phyloP scores from a whole-genome alignment of 2,113 vertebrate genomes.

The Talpa occidentalis region DNA sequence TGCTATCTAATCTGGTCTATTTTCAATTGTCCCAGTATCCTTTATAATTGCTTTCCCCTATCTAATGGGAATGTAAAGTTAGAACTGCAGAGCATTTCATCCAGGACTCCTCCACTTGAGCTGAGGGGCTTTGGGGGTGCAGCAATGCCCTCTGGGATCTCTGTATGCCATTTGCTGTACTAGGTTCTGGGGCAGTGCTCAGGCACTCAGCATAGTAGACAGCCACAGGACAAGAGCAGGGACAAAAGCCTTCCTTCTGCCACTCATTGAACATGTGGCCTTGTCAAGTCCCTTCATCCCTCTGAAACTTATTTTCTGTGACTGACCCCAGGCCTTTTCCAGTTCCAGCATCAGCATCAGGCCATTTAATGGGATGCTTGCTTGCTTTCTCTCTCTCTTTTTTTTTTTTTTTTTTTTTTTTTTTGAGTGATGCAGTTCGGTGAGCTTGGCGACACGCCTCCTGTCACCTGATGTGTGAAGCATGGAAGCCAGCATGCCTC shows the following conservation, averaged over 20 bases:
- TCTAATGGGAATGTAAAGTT: background rate
- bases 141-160: background rate
- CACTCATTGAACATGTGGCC: background rate
- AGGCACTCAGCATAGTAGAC: background rate
- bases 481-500: background rate
- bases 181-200: background rate
- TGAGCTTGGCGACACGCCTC: background rate
- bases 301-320: background rate
- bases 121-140: fast-evolving
- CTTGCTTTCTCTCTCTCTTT: too few species aligned
- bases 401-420: too few species aligned
- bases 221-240: background rate
- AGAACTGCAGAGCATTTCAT: background rate
- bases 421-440: background rate
- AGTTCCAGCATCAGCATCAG: background rate
- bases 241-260: background rate
- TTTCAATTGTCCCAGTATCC: background rate
- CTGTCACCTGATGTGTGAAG: background rate
- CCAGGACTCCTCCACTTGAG: background rate
- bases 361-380: background rate
- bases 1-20: background rate
- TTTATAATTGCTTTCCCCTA: background rate
- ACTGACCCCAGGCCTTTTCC: background rate
- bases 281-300: background rate
- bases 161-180: background rate